Conservation (phyloP, 2,797 vertebrate species). For the Acanthis flammea region DNA sequence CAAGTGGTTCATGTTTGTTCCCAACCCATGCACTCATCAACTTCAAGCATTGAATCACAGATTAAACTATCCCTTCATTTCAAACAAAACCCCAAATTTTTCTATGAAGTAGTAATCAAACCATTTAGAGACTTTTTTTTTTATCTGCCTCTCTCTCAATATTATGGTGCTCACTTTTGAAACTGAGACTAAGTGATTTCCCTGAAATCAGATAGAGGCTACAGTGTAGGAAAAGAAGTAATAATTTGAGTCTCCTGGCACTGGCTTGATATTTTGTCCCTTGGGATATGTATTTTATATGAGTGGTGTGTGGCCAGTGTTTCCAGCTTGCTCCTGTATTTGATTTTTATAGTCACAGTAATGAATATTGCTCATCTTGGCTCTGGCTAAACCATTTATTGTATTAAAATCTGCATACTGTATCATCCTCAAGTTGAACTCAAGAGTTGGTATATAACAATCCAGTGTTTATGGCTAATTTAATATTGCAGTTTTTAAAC, state of each 20-base stretch:
- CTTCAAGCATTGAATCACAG: neutral
- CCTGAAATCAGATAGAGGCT: neutral
- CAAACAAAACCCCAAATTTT: neutral
- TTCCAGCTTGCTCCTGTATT: neutral
- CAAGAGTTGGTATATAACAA: neutral
- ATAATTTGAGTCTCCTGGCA: neutral
- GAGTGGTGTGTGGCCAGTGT: rapidly evolving
- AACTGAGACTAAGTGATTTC: neutral
- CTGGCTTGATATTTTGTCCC: neutral
- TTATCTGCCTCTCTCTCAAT: rapidly evolving
- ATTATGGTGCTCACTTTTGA: neutral
- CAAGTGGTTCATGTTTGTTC: neutral
- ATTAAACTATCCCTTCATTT: neutral
- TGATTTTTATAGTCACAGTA: neutral
- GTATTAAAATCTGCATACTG: neutral
- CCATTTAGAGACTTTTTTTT: neutral
- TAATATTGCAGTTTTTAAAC: neutral
- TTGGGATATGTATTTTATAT: neutral
- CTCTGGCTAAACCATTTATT: neutral
- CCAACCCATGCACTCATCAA: rapidly evolving
- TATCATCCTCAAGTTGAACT: neutral
- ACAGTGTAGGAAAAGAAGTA: neutral
- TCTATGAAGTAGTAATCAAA: neutral
- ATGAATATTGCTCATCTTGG: neutral
- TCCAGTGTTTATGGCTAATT: neutral